Base-by-base conservation (phyloP, 2,797 vertebrate species). In the Poeciliopsis infans region DNA sequence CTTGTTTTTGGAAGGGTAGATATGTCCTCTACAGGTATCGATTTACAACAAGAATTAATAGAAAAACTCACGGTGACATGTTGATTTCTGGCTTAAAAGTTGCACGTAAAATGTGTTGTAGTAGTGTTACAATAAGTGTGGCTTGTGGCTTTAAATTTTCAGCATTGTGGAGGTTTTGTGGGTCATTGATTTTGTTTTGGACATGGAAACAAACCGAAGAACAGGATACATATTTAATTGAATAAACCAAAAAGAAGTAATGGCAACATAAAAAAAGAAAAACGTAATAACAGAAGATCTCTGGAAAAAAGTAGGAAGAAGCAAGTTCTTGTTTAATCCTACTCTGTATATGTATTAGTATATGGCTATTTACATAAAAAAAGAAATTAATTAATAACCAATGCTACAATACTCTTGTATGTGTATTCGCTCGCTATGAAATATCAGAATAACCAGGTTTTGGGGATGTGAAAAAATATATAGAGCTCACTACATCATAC, bases 391-490 rank as follows among this genome's bases (percentile, higher is more conserved):
- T 49, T 7, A 51, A 51, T 23, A 51, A 51, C 18, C 6, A 1
- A 3, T 33, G 59, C 28, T 61, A 33, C 33, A 18, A 33, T 28
- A 57, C 25, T 74, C 20, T 20, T 41, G 12, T 7, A 46, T 2
- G 92, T 90, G 87, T 88, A 90, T 93, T 87, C 81, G 82, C 83
- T 94, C 86, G 85, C 83, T 86, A 71, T 83, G 89, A 90, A 93
- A 90, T 90, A 85, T 93, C 90, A 89, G 88, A 85, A 28, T 7
- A 45, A 7, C 13, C 25, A 45, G 6, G 6, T 11, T 28, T 57
- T 31, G 43, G 25, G 47, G n/a, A 71, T 47, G 15, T 28, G 7
- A 46, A 71, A 47, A 71, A 46, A 45, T 5, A 28, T 7, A 31
- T 18, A 36, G 20, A 10, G 77, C 83, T 90, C 78, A 68, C 81